These are phyloP conservation scores for Phaethon lepturus DNA, from an alignment of 2,113 vertebrate genomes.

Conservation along the genomic window DNA sequence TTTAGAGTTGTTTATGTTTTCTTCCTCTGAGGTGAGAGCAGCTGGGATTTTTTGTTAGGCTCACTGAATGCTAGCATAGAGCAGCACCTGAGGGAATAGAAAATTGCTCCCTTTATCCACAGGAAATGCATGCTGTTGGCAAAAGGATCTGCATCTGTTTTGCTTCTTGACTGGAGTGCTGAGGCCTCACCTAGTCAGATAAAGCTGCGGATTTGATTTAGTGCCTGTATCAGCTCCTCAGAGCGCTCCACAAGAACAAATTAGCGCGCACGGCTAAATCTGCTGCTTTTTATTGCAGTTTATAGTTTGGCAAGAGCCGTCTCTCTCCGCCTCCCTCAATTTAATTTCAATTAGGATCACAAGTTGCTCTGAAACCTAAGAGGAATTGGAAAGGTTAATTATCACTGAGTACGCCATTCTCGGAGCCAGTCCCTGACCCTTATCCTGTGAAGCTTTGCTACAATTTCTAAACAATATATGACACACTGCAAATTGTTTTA, in stretches of 20 bases:
- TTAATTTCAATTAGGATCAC: conserved; percentile 54
- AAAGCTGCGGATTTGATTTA: conserved; percentile 39
- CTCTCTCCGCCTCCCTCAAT: background rate
- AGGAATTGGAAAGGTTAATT: conserved; percentile 27
- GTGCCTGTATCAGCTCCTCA: background rate
- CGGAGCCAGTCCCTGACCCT: background rate
- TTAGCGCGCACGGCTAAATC: background rate
- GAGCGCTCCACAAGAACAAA: conserved; percentile 34
- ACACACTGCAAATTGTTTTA: conserved; percentile 25
- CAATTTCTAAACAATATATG: conserved; percentile 9
- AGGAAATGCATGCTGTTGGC: conserved; percentile 48
- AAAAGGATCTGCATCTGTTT: conserved; percentile 47
- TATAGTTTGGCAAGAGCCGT: conserved; percentile 7
- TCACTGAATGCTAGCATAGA: conserved; percentile 41
- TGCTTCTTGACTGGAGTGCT: conserved; percentile 41
- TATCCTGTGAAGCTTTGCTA: background rate
- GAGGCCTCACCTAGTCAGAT: conserved; percentile 38
- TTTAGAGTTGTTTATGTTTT: conserved; percentile 74
- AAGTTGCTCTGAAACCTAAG: conserved; percentile 23
- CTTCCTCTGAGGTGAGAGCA: conserved; percentile 47
- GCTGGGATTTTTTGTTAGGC: conserved; percentile 63
- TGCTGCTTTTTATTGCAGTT: background rate
- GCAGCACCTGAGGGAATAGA: conserved; percentile 59
- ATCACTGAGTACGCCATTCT: background rate
- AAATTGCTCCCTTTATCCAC: conserved; percentile 67